phyloP scores from a whole-genome alignment of 2,797 vertebrate species.

The Microctenopoma stevenorrisi region DNA sequence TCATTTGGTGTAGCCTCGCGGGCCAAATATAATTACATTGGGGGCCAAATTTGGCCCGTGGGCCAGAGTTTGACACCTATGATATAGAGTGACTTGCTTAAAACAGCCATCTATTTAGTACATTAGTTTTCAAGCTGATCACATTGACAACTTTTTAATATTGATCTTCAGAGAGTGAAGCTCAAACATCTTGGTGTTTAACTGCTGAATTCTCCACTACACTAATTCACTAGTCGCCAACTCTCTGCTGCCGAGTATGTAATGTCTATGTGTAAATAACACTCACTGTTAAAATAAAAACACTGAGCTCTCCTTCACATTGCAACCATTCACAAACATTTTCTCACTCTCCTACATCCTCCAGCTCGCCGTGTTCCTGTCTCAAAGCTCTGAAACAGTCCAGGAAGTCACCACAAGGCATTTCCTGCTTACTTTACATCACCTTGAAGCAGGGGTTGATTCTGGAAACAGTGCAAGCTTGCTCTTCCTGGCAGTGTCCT shows the following conservation, averaged over 20 bases:
- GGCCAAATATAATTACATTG: too few species aligned
- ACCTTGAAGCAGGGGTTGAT: constrained; percentile 52
- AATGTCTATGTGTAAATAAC: background rate
- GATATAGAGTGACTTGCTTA: background rate
- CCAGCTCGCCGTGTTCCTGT: constrained; percentile 42
- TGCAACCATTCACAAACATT: constrained; percentile 1
- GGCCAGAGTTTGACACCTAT: too few species aligned
- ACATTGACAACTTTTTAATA: too few species aligned
- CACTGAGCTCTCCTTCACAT: background rate
- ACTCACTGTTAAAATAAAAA: background rate
- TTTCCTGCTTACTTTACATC: constrained; percentile 76
- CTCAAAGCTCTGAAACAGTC: constrained; percentile 50
- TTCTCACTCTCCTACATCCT: constrained; percentile 5
- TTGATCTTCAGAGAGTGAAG: too few species aligned
- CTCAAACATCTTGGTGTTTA: background rate
- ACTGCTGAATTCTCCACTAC: background rate
- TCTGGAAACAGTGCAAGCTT: constrained; percentile 50
- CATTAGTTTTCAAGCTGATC: too few species aligned
- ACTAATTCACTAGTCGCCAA: background rate
- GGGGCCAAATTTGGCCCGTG: too few species aligned
- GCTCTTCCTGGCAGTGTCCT: constrained; percentile 41
- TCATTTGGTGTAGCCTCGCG: too few species aligned
- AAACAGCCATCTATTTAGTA: too few species aligned
- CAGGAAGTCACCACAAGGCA: constrained; percentile 70
- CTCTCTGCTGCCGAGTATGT: background rate